These are phyloP conservation scores for Phymanthus crucifer DNA, from an alignment of 92 coral and sea anemone genomes.

Conservation along the genomic window DNA sequence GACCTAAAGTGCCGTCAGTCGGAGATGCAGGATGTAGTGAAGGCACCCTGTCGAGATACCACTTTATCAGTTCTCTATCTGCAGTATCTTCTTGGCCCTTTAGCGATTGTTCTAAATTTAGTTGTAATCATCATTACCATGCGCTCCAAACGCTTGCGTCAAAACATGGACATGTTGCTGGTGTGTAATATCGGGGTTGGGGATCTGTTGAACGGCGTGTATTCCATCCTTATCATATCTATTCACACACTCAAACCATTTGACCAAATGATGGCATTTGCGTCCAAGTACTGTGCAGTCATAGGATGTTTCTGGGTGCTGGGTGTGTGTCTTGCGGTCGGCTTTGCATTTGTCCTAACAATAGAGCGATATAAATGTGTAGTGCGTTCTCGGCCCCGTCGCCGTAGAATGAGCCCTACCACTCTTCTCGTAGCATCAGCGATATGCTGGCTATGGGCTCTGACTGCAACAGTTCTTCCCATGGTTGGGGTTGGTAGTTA, in stretches of 20 bases:
- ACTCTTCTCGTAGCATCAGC: neutral
- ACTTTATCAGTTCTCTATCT: conserved; percentile 5
- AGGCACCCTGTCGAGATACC: conserved; percentile 32
- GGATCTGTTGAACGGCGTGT: conserved; percentile 21
- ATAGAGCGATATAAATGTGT: conserved; percentile 34
- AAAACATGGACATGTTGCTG: conserved; percentile 21
- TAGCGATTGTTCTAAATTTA: conserved; percentile 16
- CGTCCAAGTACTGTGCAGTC: conserved; percentile 15
- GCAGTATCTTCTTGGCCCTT: conserved; percentile 9
- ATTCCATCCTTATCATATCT: conserved; percentile 23
- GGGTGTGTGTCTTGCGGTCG: conserved; percentile 12
- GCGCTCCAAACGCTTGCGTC: conserved; percentile 20
- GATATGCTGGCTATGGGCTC: conserved; percentile 25
- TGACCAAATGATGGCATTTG: conserved; percentile 20
- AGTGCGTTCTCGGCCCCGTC: neutral
- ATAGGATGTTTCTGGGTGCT: conserved; percentile 23
- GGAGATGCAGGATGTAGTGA: conserved; percentile 13
- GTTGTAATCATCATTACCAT: conserved; percentile 1
- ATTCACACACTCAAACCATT: conserved; percentile 13
- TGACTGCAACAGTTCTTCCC: conserved; percentile 10
- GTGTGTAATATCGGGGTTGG: conserved; percentile 34
- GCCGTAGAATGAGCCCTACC: conserved; percentile 4
- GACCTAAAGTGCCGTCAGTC: neutral
- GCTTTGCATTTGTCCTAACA: conserved; percentile 22
- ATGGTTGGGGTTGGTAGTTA: conserved; percentile 14